Evolutionary conservation across 2,888 invertebrate species (phyloP).

Genomic region (Phytoseiulus persimilis): DNA sequence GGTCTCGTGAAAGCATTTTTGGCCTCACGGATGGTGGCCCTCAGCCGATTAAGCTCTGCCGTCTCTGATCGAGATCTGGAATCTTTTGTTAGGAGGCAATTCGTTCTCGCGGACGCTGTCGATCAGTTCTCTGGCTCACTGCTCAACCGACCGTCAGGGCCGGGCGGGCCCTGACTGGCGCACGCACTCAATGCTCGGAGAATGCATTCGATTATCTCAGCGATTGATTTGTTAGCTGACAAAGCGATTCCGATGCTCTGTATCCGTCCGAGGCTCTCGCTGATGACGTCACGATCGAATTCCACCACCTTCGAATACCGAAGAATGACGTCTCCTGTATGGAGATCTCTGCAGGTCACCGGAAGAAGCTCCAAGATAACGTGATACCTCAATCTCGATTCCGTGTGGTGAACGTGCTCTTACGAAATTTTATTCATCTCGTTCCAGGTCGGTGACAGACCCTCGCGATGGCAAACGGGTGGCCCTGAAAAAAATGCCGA

Average conservation of each 20-base stretch:
- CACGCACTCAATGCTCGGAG: neutral
- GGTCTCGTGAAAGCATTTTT: neutral
- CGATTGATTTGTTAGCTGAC: neutral
- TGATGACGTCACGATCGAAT: too few species aligned
- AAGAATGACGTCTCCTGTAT: too few species aligned
- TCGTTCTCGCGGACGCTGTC: neutral
- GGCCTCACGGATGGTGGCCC: neutral
- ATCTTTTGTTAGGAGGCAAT: neutral
- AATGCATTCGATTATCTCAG: neutral
- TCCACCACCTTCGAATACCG: too few species aligned
- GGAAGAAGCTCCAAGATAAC: too few species aligned
- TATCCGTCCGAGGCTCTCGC: constrained; percentile 19
- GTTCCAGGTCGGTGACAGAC: constrained; percentile 95
- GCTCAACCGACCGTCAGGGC: neutral
- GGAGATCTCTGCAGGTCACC: too few species aligned
- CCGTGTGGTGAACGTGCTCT: too few species aligned
- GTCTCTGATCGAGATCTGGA: neutral
- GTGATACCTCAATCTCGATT: too few species aligned
- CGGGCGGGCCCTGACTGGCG: neutral
- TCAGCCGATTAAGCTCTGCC: neutral
- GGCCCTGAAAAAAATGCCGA: constrained; percentile 98
- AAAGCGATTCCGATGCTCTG: constrained; percentile 39
- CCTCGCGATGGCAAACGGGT: constrained; percentile 95
- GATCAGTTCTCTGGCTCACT: neutral
- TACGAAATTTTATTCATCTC: constrained; percentile 41